Base-by-base conservation (phyloP, 2,888 invertebrate genomes). In the Eueremaeus valkanovi region DNA sequence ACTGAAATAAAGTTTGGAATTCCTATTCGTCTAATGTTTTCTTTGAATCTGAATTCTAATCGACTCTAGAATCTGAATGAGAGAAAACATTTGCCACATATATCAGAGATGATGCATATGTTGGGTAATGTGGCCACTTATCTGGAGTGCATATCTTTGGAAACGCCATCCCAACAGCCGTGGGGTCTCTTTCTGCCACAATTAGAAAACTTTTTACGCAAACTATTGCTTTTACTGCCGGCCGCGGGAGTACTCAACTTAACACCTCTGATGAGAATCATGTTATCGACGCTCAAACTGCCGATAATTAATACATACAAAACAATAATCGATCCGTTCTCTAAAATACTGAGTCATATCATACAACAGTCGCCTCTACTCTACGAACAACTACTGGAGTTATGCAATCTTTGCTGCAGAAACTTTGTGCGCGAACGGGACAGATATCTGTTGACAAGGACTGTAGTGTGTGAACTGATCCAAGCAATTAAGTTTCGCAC, bases 401-500 rank as follows among this genome's bases (percentile, higher is more conserved):
- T 98, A 70, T 94, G 94, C 83, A 92, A 91, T 76, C 88, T 93
- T 18, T 95, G 95, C 83, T 92, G 92, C 82, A 88, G 95, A 80
- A 92, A 92, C 11, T 95, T 96, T 83, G 88, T 88, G 5, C 90
- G 92, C 83, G 99, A 99, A 84, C 87, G 98, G 29, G 99, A 99
- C 85, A 96, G 95, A 86, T 87, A 95, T 83, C 89, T 93, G 78
- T 87, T 98, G 68, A 93, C 95, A 73, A 87, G 98, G 73, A 92
- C 93, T 81, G 89, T 96, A 74, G 93, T 97, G 61, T 93, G 90
- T 83, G 98, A 99, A 85, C 87, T 99, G 79, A 90, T 97, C 68
- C 95, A 96, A 83, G 96, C 95, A 0, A 87, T 99, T 77, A 92
- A 96, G 83, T 96, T 98, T 83, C 98, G 98, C 86, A 91, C 91